Conservation (phyloP, 2,113 vertebrate genomes). For the Pygoscelis antarcticus region DNA sequence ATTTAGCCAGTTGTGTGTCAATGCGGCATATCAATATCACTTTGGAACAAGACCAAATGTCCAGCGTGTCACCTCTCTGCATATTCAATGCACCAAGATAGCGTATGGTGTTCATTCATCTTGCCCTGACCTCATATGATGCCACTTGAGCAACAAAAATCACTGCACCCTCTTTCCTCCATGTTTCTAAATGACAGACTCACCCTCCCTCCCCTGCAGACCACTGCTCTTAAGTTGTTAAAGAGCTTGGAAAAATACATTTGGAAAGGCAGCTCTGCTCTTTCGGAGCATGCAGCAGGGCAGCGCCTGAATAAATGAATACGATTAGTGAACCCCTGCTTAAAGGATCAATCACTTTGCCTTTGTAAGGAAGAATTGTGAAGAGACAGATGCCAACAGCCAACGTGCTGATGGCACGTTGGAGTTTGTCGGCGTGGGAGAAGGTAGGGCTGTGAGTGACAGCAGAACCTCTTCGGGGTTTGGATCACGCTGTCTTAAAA, state of each 20-base stretch:
- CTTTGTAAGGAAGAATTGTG: not conserved
- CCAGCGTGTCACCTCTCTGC: not conserved
- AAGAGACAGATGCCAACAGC: not conserved
- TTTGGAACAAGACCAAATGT: not conserved
- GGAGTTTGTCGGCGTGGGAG: not conserved
- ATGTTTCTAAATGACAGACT: not conserved
- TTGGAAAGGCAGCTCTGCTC: not conserved
- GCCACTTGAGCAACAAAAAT: slow-evolving; percentile 18
- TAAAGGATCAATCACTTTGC: slow-evolving; percentile 38
- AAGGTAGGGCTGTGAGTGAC: not conserved
- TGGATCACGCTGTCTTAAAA: slow-evolving; percentile 19
- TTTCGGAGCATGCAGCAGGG: not conserved
- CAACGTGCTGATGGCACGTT: not conserved
- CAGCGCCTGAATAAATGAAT: slow-evolving; percentile 58
- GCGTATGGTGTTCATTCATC: not conserved
- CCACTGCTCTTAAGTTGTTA: not conserved
- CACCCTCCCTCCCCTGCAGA: not conserved
- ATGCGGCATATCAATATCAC: not conserved
- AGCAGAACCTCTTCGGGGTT: not conserved
- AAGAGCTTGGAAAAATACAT: slow-evolving; percentile 31
- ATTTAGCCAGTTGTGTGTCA: not conserved
- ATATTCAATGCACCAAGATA: slow-evolving; percentile 27
- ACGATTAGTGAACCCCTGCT: not conserved
- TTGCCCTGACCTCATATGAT: slow-evolving; percentile 4
- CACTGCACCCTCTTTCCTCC: not conserved